phyloP scores from a whole-genome alignment of 1,140 invertebrate species.

The Patella vulgata region DNA sequence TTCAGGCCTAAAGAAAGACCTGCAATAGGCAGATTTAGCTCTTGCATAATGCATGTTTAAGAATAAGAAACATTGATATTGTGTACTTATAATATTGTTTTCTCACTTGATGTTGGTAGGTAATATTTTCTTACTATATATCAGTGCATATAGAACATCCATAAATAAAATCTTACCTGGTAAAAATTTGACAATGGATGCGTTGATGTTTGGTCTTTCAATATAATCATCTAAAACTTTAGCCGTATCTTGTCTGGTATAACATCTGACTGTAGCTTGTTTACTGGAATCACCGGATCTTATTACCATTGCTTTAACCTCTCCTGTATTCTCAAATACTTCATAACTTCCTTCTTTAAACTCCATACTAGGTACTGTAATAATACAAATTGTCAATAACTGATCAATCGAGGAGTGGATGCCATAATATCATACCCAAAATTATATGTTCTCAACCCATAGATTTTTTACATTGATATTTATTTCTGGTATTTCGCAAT shows the following conservation, averaged over 20 bases:
- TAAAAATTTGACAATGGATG: conserved; percentile 59
- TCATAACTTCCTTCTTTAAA: conserved; percentile 60
- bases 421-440: too few species aligned
- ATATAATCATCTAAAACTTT: conserved; percentile 60
- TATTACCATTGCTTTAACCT: conserved; percentile 54
- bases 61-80: too few species aligned
- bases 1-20: too few species aligned
- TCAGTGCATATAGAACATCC: too few species aligned
- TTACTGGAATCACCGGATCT: conserved; percentile 63
- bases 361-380: conserved; percentile 63
- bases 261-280: conserved; percentile 63
- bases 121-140: too few species aligned
- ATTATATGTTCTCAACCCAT: too few species aligned
- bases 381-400: too few species aligned
- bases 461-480: neutral
- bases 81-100: too few species aligned
- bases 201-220: conserved; percentile 65
- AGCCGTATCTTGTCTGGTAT: conserved; percentile 66
- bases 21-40: too few species aligned
- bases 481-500: neutral
- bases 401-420: neutral
- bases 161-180: too few species aligned
- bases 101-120: too few species aligned
- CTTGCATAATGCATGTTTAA: too few species aligned
- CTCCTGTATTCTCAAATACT: conserved; percentile 61